phyloP scores from a whole-genome alignment of 2,113 vertebrate species.

The Tupaia tana region DNA sequence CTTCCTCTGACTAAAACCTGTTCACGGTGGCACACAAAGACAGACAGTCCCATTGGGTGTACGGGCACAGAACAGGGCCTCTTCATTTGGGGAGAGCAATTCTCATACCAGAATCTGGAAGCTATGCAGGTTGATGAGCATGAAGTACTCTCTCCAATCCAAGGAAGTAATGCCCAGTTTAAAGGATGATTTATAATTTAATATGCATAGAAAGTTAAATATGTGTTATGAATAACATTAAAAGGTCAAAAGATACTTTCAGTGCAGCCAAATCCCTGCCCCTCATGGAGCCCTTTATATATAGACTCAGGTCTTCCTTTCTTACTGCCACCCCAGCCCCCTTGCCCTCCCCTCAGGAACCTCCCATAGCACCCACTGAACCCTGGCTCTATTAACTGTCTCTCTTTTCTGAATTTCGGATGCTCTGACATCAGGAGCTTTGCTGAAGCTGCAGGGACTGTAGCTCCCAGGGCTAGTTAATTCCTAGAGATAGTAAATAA shows the following conservation, averaged over 20 bases:
- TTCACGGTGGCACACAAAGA: too few species aligned
- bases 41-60: too few species aligned
- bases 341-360: not conserved
- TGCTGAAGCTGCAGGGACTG: not conserved
- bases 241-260: not conserved
- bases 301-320: not conserved
- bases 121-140: not conserved
- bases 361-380: not conserved
- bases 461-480: not conserved
- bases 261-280: not conserved
- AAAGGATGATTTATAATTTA: not conserved
- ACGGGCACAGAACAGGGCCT: not conserved
- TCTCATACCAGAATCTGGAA: not conserved
- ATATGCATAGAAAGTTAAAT: not conserved
- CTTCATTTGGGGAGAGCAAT: not conserved
- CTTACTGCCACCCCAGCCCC: not conserved
- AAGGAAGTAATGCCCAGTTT: not conserved
- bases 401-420: not conserved
- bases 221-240: not conserved
- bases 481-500: not conserved
- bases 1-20: not conserved
- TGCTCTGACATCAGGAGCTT: not conserved
- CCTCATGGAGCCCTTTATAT: not conserved
- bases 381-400: not conserved
- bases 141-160: not conserved